Evolutionary conservation across 2,797 vertebrate genomes (phyloP).

Genomic region (Choloepus didactylus): DNA sequence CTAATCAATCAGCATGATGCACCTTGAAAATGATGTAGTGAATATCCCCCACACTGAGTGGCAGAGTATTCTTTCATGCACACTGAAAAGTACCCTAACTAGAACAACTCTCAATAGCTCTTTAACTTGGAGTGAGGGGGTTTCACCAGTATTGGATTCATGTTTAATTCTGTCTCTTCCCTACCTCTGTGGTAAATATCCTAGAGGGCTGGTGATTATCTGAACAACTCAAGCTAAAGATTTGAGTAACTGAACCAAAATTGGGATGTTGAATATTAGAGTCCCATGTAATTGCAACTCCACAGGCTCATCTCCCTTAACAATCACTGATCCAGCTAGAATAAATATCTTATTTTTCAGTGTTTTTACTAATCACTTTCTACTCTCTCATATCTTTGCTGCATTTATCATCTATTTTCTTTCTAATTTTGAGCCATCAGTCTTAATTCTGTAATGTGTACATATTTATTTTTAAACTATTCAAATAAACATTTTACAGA

Average conservation of each 20-base stretch:
- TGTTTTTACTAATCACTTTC: background rate
- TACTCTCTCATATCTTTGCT: background rate
- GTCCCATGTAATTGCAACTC: background rate
- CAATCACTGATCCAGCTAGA: background rate
- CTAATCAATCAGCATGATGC: background rate
- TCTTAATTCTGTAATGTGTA: slow-evolving; percentile 39
- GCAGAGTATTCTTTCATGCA: background rate
- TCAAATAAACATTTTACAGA: slow-evolving; percentile 30
- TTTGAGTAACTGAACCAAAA: background rate
- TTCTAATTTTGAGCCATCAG: slow-evolving; percentile 32
- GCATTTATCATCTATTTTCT: background rate
- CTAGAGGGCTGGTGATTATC: background rate
- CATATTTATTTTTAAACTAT: slow-evolving; percentile 29
- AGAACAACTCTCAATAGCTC: background rate
- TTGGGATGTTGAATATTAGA: background rate
- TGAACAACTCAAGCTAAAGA: background rate
- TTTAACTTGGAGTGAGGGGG: accelerated
- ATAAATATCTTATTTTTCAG: background rate
- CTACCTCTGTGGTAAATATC: background rate
- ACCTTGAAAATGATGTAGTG: background rate
- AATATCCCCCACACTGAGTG: background rate
- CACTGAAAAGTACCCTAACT: background rate
- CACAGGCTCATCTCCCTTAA: background rate
- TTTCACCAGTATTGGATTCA: background rate
- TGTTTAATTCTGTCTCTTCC: background rate